Evolutionary conservation across 2,113 vertebrate genomes (phyloP), one percentile per base, ranked within the genome.

Genomic region (Eurystomus gularis): DNA sequence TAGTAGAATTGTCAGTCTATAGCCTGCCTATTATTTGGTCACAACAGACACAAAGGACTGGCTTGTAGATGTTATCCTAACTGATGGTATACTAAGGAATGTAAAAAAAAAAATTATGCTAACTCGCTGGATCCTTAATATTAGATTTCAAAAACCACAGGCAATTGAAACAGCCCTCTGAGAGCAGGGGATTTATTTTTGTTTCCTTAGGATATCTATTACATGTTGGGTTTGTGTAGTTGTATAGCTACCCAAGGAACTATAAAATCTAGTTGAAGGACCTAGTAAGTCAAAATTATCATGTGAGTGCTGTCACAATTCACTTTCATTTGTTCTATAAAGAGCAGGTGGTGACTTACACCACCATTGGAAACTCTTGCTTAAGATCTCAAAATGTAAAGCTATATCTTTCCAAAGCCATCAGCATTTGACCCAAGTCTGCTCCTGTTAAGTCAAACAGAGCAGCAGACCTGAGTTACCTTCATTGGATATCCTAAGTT

Each of bases 111-210:
- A 54, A 37, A 12, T 11, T 42, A 65, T 28, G 44, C 48, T 54
- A 81, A 35, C 21, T 86, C 7, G 73, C 71, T 66, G 62, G 13
- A 37, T 73, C n/a, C 11, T 83, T 86, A 31, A 39, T 68, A 75
- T 57, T 75, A 44, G 48, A 64, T 86, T 96, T 84, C 78, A 64
- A 79, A 96, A 96, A 83, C 40, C 72, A 94, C 81, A 82, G 35
- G 52, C 39, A 78, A 86, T 84, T 94, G 83, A 92, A 83, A 54
- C 33, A 92, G 20, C 4, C 44, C 29, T 75, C 61, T 89, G 61
- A 82, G 29, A 79, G 21, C 11, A 70, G 12, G 17, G 17, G 7
- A 42, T 54, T 60, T 40, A 73, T 80, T 83, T 70, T 83, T 82
- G 40, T 39, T 64, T 40, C 20, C 33, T 77, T 82, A 52, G 52